Evolutionary conservation across 2,113 vertebrate species (phyloP).

Genomic region (Python bivittatus): DNA sequence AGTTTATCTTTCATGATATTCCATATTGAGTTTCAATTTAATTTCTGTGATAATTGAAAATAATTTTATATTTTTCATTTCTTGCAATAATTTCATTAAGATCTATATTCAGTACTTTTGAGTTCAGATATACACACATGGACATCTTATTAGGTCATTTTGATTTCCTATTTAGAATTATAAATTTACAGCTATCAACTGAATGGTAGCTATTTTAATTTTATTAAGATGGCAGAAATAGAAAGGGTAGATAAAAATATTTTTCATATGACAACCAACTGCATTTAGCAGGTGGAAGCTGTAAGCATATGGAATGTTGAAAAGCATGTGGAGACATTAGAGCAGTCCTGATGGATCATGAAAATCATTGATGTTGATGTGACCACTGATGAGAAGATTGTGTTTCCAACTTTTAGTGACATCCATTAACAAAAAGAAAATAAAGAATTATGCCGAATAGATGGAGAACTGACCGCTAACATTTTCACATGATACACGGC

Average conservation of each 20-base stretch:
- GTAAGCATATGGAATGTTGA: not conserved
- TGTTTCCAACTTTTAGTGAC: not conserved
- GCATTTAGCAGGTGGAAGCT: not conserved
- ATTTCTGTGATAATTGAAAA: not conserved
- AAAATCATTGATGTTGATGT: not conserved
- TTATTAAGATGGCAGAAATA: not conserved
- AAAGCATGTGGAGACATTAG: not conserved
- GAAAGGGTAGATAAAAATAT: not conserved
- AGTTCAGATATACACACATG: not conserved
- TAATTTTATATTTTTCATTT: not conserved
- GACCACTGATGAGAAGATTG: not conserved
- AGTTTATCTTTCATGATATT: not conserved
- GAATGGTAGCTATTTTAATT: not conserved
- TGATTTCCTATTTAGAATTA: not conserved
- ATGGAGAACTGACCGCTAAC: not conserved
- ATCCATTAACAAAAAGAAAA: not conserved
- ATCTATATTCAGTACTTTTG: not conserved
- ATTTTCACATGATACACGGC: not conserved
- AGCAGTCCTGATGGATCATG: not conserved
- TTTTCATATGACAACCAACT: not conserved
- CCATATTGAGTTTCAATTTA: not conserved
- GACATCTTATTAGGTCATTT: not conserved
- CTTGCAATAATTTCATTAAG: not conserved
- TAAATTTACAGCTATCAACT: not conserved
- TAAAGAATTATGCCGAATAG: not conserved